A percentile compares a stretch with the other conserved stretches of the same genome.
Conservation (phyloP, 2,797 vertebrate species). For the Poeciliopsis infans region DNA sequence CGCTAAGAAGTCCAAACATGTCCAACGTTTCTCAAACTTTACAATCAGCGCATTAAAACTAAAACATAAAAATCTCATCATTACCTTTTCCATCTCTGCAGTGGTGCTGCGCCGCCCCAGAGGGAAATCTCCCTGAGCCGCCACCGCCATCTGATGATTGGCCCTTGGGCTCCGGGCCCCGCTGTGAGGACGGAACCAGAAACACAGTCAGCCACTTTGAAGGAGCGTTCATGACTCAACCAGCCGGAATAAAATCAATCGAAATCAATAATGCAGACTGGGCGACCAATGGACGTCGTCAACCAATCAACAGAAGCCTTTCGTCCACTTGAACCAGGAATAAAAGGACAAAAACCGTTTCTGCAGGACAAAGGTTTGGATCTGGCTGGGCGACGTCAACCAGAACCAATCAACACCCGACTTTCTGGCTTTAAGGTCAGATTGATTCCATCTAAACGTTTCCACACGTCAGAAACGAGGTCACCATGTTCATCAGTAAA, state of each 20-base stretch:
- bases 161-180: conserved; percentile 49
- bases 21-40: not conserved
- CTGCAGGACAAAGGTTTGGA: not conserved
- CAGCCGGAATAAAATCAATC: not conserved
- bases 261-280: not conserved
- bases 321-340: no score
- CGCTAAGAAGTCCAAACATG: not conserved
- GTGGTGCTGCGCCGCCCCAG: conserved; percentile 68
- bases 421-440: not conserved
- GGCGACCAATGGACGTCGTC: no score
- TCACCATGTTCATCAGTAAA: not conserved
- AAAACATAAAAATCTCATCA: not conserved
- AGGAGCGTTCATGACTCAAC: not conserved
- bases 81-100: conserved; percentile 84
- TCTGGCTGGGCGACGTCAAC: not conserved
- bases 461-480: not conserved
- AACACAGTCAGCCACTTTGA: not conserved
- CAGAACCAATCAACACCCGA: not conserved
- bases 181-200: conserved; percentile 50
- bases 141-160: conserved; percentile 36
- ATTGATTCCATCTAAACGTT: not conserved
- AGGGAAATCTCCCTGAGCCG: conserved; percentile 45
- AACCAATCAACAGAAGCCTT: no score
- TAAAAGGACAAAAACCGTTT: no score
- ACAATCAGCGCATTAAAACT: not conserved